Base-by-base conservation (phyloP, 1,140 invertebrate genomes). In the Phortica variegata region DNA sequence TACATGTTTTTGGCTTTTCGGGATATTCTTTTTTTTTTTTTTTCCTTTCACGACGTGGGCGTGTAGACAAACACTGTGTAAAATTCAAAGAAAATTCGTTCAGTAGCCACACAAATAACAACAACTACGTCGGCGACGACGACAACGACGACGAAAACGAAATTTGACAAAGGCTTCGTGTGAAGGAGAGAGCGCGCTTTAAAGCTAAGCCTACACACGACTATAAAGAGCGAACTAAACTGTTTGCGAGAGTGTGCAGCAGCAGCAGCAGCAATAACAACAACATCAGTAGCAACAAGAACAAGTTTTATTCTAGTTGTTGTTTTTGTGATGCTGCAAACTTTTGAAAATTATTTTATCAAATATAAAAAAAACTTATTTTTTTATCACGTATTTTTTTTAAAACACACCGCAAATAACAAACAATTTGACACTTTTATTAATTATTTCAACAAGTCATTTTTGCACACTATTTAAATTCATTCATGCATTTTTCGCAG, bases 111-210 rank as follows among this genome's bases (percentile, higher is more conserved):
- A 26, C 31, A 53, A 49, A 38, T 53, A 46, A 54, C 61, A 63
- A 65, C 60, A 65, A 65, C n/a, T n/a, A n/a, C n/a, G n/a, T n/a
- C n/a, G n/a, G n/a, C n/a, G n/a, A n/a, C n/a, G n/a, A n/a, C n/a
- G n/a, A n/a, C n/a, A n/a, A n/a, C n/a, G n/a, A 56, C 65, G 61
- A 65, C 65, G 61, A 65, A 65, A 65, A 61, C 60, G 61, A 59
- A 52, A 48, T 42, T 29, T 46, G 54, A 17, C 50, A 48, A 46
- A 49, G 42, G 56, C 49, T 47, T 58, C 47, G 43, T 46, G 43
- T 33, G 43, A 61, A 13, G 34, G 59, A 61, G 53, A 15, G 44
- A 53, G 55, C 36, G 38, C 19, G 50, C 52, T 33, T n/a, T 41
- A 57, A 43, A 41, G 39, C 34, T 47, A 47, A 55, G 40, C 16